Conservation (phyloP, 37 sponge, comb jelly and placozoan species). For the Crambe crambe region DNA sequence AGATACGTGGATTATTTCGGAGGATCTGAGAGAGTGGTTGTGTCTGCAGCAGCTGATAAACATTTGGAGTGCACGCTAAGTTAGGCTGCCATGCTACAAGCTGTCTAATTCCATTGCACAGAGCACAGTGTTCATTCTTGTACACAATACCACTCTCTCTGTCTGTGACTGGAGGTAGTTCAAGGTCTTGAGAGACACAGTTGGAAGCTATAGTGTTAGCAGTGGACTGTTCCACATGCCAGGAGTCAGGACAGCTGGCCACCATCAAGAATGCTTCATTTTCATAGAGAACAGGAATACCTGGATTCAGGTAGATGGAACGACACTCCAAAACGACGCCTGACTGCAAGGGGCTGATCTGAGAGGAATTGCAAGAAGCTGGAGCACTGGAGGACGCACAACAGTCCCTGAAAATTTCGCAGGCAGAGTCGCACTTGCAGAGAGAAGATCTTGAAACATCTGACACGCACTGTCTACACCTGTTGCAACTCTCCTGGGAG, state of each 20-base stretch:
- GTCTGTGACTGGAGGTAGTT: conserved; percentile 40
- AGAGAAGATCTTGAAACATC: too few relatives aligned
- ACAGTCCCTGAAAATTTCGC: conserved; percentile 30
- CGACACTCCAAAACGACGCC: not conserved
- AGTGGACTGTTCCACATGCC: not conserved
- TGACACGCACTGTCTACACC: too few relatives aligned
- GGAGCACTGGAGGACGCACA: too few relatives aligned
- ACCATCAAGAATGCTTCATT: too few relatives aligned
- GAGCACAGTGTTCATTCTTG: conserved; percentile 41
- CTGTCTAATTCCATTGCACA: not conserved
- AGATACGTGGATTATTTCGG: not conserved
- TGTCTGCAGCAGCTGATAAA: not conserved
- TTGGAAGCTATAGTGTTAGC: not conserved
- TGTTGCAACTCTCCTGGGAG: too few relatives aligned
- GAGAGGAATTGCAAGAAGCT: not conserved
- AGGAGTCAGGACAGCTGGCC: conserved; percentile 17
- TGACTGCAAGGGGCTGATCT: not conserved
- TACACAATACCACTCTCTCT: conserved; percentile 36
- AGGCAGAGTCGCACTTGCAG: conserved; percentile 25
- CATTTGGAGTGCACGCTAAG: conserved; percentile 7
- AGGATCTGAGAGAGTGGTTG: too few relatives aligned
- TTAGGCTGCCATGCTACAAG: conserved; percentile 8
- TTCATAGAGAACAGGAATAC: not conserved
- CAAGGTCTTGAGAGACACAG: not conserved
- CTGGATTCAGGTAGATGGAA: not conserved